These are phyloP conservation scores for Drosophila bipectinata DNA, from an alignment of 1,140 invertebrate genomes.

Conservation along the genomic window DNA sequence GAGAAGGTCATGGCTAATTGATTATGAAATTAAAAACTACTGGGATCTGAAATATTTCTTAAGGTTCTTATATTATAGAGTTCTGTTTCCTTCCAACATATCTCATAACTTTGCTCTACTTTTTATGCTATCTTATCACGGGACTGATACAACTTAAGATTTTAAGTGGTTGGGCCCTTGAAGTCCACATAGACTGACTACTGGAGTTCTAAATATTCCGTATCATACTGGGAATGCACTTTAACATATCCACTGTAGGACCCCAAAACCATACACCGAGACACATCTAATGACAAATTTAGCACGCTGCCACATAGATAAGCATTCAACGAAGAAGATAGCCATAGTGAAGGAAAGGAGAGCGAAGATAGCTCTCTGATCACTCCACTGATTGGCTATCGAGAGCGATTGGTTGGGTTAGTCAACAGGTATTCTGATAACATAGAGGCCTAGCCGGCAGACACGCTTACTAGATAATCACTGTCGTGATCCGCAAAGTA, in stretches of 20 bases:
- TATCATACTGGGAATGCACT: not conserved
- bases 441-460: constrained; percentile 9
- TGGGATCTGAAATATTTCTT: not conserved
- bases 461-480: constrained; percentile 74
- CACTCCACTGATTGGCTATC: constrained; percentile 23
- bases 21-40: not conserved
- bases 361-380: constrained; percentile 25
- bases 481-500: constrained; percentile 78
- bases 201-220: constrained; percentile 1
- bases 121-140: constrained; percentile 28
- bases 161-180: constrained; percentile 3
- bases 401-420: constrained; percentile 29
- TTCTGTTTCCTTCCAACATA: not conserved
- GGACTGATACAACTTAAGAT: constrained; percentile 2
- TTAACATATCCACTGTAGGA: constrained; percentile 25
- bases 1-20: constrained; percentile 5
- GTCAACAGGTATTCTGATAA: constrained; percentile 11
- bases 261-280: constrained; percentile 6
- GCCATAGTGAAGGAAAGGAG: constrained; percentile 16
- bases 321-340: constrained; percentile 26
- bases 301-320: constrained; percentile 46
- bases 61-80: not conserved
- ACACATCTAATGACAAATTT: constrained; percentile 52
- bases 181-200: not conserved
- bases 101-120: not conserved